Base-by-base conservation (phyloP, 2,888 invertebrate species). In the Tridacna crocea region DNA sequence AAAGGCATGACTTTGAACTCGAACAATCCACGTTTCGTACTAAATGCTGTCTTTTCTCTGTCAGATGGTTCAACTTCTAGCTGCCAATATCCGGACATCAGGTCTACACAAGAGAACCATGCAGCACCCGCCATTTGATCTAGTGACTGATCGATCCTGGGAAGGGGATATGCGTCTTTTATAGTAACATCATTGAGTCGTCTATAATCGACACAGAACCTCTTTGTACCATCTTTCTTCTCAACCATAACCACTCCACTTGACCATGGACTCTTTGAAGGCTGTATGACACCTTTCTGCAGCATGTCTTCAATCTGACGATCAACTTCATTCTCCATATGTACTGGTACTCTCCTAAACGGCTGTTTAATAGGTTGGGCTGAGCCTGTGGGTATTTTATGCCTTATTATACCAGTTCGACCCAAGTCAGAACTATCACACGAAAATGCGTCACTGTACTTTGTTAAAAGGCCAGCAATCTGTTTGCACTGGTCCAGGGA, bases 31-130 rank as follows among this genome's bases (percentile, higher is more conserved):
- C 58, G 58, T 58, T 22, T 58, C 6, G 17, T n/a, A 6, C 4
- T 58, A 58, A 89, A 88, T 17, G 88, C 88, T 17, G 89, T 85
- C 80, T 89, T 90, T 12, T 61, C 48, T 58, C 75, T 76, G 63
- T 84, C 88, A 15, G 76, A 61, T 24, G 66, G 70, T 11, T 76
- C 76, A 26, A 88, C 55, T 17, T 77, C 83, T 2, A 90, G 80
- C 70, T 91, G 91, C 88, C 87, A 89, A 75, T 90, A 89, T 13
- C 89, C 89, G 17, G 72, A 63, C 12, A 60, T 75, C 24, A 77
- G 65, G 47, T 70, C 77, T 46, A 73, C 58, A 46, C 60, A 77
- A 48, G 61, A 75, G 55, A 68, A 75, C 68, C 73, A 80, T 47
- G 46, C 68, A 63, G 51, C 27, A 15, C 89, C 90, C 13, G 83